Percentiles rank a stretch among this genome's conserved stretches.
Evolutionary conservation across 2,888 invertebrate species (phyloP).

Genomic region (Drosophila kuntzei): DNA sequence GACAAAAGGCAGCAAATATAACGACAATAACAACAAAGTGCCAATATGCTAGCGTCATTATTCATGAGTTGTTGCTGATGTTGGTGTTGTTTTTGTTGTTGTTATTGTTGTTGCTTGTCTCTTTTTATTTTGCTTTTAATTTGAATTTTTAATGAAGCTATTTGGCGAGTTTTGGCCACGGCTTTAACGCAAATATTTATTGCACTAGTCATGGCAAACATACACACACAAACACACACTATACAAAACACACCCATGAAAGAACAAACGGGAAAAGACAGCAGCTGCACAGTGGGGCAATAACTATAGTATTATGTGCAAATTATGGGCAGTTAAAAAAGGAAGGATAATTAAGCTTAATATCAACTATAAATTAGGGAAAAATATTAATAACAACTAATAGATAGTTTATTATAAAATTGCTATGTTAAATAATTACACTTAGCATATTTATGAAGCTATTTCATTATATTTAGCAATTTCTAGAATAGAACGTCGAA

Average conservation of each 20-base stretch:
- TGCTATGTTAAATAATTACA: too few relatives aligned
- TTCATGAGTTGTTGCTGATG: too few relatives aligned
- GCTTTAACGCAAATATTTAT: conserved; percentile 76
- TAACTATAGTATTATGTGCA: too few relatives aligned
- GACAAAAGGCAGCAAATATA: conserved; percentile 20
- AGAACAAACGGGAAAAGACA: conserved; percentile 43
- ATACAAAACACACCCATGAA: conserved; percentile 42
- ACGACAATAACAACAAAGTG: conserved; percentile 33
- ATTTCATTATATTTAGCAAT: not conserved
- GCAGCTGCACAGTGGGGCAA: conserved; percentile 63
- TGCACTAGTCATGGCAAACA: conserved; percentile 69
- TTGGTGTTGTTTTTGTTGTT: conserved; percentile 38
- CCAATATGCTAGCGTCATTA: conserved; percentile 59
- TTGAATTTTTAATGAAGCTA: conserved; percentile 75
- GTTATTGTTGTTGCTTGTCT: conserved; percentile 46
- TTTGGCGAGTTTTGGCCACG: conserved; percentile 66
- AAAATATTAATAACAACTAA: too few relatives aligned
- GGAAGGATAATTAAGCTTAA: not conserved
- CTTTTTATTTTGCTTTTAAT: conserved; percentile 53
- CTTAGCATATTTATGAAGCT: too few relatives aligned
- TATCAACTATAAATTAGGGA: not conserved
- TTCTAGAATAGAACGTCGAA: not conserved
- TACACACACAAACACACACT: conserved; percentile 32
- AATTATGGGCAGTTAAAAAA: too few relatives aligned
- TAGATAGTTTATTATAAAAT: too few relatives aligned